phyloP scores from a whole-genome alignment of 2,113 vertebrate genomes.

The Erinaceus europaeus region DNA sequence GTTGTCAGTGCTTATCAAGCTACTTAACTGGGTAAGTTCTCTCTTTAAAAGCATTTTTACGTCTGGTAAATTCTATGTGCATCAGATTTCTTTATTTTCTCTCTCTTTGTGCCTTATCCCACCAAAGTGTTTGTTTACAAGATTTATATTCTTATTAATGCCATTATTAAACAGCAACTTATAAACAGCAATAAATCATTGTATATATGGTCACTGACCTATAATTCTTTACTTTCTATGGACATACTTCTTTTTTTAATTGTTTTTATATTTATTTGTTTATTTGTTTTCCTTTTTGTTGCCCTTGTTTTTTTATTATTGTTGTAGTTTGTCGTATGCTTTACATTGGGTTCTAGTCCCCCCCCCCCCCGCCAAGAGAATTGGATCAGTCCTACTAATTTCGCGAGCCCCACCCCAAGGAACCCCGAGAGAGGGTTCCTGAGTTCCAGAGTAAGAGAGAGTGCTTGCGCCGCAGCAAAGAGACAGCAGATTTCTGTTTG shows the following conservation, averaged over 20 bases:
- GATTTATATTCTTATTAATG: not conserved
- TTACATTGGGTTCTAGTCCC: no score
- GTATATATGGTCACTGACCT: not conserved
- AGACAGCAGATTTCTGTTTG: no score
- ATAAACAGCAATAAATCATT: not conserved
- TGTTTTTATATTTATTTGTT: not conserved
- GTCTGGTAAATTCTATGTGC: not conserved
- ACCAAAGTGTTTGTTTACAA: not conserved
- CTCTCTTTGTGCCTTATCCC: not conserved
- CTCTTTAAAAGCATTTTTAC: not conserved
- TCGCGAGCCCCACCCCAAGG: no score
- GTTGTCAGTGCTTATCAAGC: not conserved
- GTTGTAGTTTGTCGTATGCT: no score
- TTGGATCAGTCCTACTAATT: no score
- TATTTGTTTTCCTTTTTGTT: no score
- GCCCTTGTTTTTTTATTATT: no score
- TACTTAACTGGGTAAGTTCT: no score
- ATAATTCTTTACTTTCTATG: not conserved
- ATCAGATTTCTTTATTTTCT: not conserved
- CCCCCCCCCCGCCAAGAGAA: no score
- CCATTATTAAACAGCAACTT: not conserved
- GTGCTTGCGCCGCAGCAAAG: no score
- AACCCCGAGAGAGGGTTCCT: no score
- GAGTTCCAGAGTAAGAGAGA: no score
- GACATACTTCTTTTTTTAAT: not conserved